Percentiles rank a stretch among this genome's conserved stretches.
These are phyloP conservation scores for Gibbula magus DNA, from an alignment of 2,888 invertebrate genomes.

Conservation along the genomic window DNA sequence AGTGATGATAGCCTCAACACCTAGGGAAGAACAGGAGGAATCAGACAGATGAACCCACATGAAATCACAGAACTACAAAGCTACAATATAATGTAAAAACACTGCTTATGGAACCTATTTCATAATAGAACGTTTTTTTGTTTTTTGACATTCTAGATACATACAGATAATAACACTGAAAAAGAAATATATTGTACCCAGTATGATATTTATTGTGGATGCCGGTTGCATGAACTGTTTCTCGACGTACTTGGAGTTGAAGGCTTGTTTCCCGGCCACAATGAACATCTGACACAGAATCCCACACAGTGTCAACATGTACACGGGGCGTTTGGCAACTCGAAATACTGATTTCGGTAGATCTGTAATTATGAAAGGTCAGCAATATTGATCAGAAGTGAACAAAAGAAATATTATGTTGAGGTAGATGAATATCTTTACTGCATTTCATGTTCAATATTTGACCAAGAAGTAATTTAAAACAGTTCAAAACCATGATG, in stretches of 20 bases:
- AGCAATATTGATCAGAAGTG: too few species aligned
- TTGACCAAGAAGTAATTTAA: too few species aligned
- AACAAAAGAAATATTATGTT: too few species aligned
- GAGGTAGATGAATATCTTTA: too few species aligned
- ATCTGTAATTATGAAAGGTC: conserved; percentile 5
- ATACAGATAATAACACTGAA: too few species aligned
- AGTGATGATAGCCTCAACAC: neutral
- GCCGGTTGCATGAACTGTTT: conserved; percentile 32
- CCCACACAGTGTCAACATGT: conserved; percentile 21
- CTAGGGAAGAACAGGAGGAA: neutral
- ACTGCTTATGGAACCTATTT: neutral
- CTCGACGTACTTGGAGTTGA: conserved; percentile 35
- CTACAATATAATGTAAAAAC: neutral
- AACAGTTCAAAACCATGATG: too few species aligned
- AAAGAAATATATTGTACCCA: too few species aligned
- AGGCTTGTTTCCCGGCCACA: conserved; percentile 29
- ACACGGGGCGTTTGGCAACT: conserved; percentile 29
- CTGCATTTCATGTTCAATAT: too few species aligned
- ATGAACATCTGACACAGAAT: conserved; percentile 22
- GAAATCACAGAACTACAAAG: too few species aligned
- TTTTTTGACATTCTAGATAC: too few species aligned
- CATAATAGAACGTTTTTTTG: neutral
- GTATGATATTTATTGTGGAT: conserved; percentile 26
- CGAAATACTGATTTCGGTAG: conserved; percentile 28
- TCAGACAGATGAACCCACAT: too few species aligned